Evolutionary conservation across 1,140 invertebrate genomes (phyloP), one percentile per base, ranked within the genome.

Genomic region (Rhopalosiphum maidis): DNA sequence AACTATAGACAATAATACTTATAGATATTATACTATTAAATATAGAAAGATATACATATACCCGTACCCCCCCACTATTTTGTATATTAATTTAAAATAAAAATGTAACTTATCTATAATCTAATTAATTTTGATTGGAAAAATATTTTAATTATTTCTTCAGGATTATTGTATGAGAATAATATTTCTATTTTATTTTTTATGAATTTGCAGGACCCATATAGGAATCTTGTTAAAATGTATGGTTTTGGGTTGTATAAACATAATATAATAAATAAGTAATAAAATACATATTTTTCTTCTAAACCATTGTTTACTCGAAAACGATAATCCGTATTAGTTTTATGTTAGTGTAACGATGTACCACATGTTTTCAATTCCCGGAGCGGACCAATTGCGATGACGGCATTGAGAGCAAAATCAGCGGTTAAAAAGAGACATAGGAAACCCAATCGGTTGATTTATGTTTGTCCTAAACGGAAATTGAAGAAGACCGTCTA

Each of bases 391-490:
- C 30, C 88, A 48, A 89, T 54, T 37, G 51, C 37, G 89, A 41
- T 41, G 55, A 68, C 25, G 37, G 23, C 23, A 37, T 23, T 35
- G n/a, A 54, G 22, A 30, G 35, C 54, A 41, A 43, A 60, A 25
- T 90, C n/a, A 48, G 87, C 37, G 54, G 88, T 90, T 60, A 60
- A 90, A 90, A 90, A 90, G 35, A 90, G 35, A 82, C 46, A 90
- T 15, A 91, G n/a, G 43, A 68, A 55, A 90, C 60, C 55, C 54
- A 25, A 92, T 92, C 60, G 68, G 90, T 92, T 92, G 90, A 92
- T 92, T 92, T 92, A 92, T 83, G 90, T 92, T 92, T 43, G 68
- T 9, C 68, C 68, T 92, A 92, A 92, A 92, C 90, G 90, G 90
- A 92, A 92, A 91, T 91, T n/a, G 55, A 77, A 91, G 90, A 91